Evolutionary conservation across 2,797 vertebrate genomes (phyloP), one percentile per base, ranked within the genome.

Genomic region (Atherinosoma microstoma): DNA sequence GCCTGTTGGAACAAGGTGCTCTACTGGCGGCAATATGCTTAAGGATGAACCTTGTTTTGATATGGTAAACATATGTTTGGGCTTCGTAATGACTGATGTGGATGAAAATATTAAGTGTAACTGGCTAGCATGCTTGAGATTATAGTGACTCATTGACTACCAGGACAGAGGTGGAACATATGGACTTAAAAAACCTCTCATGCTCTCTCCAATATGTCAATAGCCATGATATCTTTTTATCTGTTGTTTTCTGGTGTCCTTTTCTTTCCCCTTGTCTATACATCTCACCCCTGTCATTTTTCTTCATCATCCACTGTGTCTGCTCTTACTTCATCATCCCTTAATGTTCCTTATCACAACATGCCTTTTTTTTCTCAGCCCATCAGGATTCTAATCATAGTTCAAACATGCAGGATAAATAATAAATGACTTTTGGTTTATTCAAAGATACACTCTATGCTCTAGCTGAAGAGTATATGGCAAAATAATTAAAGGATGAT

Each of bases 71-170:
- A 87, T 65, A 75, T 81, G 88, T 89, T 90, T 81, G 74, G 73
- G 62, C 61, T 84, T 84, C 64, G 56, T 70, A 76, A 69, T 87
- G 83, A 87, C 77, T 86, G 81, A 90, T 91, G 89, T 86, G 74
- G 84, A 89, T 70, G 79, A 70, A 49, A 73, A 74, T 83, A 86
- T 80, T 10, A 35, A 73, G 61, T 80, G 73, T 80, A 67, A 81
- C 24, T 73, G 68, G 64, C 58, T 59, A 29, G 61, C 67, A 64
- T 82, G 86, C 79, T 85, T 54, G 69, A 64, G 77, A 75, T 84
- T 84, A 88, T 89, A 85, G 81, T 69, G 65, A 72, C 57, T 67
- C 64, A 75, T 70, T 79, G 72, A 64, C 75, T 51, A 32, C 10
- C 47, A 67, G 75, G 75, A 85, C 63, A 18, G 66, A 38, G 54